Conservation (phyloP, 2,113 vertebrate species). For the Bubalus kerabau region DNA sequence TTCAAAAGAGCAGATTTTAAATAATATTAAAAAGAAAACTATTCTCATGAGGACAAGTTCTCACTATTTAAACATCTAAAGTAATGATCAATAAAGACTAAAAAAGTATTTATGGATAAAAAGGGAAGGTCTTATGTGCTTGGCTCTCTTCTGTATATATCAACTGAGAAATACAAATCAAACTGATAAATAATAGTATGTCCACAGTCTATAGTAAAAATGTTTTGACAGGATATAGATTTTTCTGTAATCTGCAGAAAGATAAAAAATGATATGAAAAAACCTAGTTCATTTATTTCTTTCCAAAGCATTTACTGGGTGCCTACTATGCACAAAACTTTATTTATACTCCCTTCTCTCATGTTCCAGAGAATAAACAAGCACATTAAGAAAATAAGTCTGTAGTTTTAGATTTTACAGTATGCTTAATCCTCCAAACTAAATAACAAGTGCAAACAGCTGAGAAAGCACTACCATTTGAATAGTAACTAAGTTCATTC, state of each 20-base stretch:
- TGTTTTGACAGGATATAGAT: neutral
- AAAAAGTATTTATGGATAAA: neutral
- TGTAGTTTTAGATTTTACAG: neutral
- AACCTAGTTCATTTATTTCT: neutral
- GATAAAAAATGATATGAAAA: constrained; percentile 1
- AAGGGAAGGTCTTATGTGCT: neutral
- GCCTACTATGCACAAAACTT: neutral
- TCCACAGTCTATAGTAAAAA: neutral
- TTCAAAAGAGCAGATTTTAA: neutral
- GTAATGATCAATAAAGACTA: neutral
- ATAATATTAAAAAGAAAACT: neutral
- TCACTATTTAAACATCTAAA: neutral
- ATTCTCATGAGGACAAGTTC: neutral
- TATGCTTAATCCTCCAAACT: neutral
- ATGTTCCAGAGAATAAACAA: neutral
- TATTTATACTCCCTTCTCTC: neutral
- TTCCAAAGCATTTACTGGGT: neutral
- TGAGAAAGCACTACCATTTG: neutral
- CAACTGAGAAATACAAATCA: neutral
- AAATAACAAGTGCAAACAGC: neutral
- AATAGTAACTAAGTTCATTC: neutral
- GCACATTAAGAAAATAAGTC: neutral
- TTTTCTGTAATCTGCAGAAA: neutral
- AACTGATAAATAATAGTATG: neutral
- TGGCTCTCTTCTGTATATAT: neutral